A percentile compares a stretch with the other conserved stretches of the same genome.
phyloP scores from a whole-genome alignment of 1,140 invertebrate species.

The Heterodera carotae region DNA sequence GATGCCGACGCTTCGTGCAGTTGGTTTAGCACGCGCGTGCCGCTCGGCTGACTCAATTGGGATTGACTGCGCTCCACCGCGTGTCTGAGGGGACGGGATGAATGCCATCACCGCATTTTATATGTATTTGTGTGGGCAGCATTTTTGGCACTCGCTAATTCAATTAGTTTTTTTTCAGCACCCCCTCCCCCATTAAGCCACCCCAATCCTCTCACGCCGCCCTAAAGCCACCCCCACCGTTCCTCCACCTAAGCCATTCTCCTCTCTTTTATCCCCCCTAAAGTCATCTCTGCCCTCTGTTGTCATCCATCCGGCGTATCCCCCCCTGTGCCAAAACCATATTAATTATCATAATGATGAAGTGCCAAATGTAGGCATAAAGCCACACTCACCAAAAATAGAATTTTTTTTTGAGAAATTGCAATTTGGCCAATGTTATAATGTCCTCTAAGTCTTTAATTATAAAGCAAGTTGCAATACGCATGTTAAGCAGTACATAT shows the following conservation, averaged over 20 bases:
- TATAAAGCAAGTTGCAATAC: too few relatives aligned
- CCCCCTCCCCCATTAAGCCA: not conserved
- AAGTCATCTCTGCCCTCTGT: too few relatives aligned
- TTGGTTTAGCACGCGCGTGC: not conserved
- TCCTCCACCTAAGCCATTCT: too few relatives aligned
- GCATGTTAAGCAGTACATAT: too few relatives aligned
- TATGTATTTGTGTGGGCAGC: too few relatives aligned
- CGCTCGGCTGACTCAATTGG: slow-evolving; percentile 5
- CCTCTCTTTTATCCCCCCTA: too few relatives aligned
- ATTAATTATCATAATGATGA: not conserved
- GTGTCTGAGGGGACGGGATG: slow-evolving; percentile 7
- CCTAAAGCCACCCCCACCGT: not conserved
- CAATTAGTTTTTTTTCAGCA: slow-evolving; percentile 1
- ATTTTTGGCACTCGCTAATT: slow-evolving; percentile 10
- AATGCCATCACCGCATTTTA: not conserved
- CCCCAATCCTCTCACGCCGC: not conserved
- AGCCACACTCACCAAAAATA: not conserved
- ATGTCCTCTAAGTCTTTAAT: too few relatives aligned
- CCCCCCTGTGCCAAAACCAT: too few relatives aligned
- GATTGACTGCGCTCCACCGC: slow-evolving; percentile 20
- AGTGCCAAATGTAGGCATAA: not conserved
- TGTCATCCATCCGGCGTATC: not conserved
- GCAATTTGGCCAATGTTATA: too few relatives aligned
- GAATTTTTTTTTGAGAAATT: not conserved
- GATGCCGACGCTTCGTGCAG: not conserved